These are phyloP conservation scores for Lumbricus terrestris DNA, from an alignment of 2,888 invertebrate species.

Conservation along the genomic window DNA sequence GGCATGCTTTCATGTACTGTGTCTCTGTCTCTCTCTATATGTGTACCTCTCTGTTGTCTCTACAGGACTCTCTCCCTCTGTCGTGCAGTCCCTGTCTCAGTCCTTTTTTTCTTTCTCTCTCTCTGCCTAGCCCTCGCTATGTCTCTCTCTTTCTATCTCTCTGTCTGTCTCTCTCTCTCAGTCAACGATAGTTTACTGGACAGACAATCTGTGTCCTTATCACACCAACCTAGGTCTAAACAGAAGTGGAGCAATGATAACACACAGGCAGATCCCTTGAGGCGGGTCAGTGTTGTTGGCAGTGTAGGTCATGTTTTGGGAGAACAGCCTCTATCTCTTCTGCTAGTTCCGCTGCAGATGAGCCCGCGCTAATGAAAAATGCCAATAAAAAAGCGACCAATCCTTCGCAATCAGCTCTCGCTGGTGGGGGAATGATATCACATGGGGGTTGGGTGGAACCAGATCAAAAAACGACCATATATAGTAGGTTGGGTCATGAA, in stretches of 20 bases:
- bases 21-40: neutral
- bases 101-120: no score
- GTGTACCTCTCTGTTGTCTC: neutral
- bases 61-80: neutral
- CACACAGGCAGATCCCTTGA: neutral
- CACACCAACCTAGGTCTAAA: neutral
- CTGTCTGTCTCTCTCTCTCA: neutral
- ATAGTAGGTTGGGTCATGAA: neutral
- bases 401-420: neutral
- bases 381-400: neutral
- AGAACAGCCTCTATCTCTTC: neutral
- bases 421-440: neutral
- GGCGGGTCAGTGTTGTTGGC: neutral
- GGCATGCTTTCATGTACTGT: neutral
- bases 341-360: neutral
- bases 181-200: neutral
- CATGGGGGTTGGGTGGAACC: neutral
- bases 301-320: neutral
- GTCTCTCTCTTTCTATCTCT: neutral
- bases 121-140: neutral
- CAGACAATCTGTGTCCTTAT: neutral
- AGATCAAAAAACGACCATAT: neutral
- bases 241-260: neutral
- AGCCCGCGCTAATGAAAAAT: neutral
- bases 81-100: neutral